Conservation (phyloP, 2,113 vertebrate genomes). For the Crypturellus undulatus region DNA sequence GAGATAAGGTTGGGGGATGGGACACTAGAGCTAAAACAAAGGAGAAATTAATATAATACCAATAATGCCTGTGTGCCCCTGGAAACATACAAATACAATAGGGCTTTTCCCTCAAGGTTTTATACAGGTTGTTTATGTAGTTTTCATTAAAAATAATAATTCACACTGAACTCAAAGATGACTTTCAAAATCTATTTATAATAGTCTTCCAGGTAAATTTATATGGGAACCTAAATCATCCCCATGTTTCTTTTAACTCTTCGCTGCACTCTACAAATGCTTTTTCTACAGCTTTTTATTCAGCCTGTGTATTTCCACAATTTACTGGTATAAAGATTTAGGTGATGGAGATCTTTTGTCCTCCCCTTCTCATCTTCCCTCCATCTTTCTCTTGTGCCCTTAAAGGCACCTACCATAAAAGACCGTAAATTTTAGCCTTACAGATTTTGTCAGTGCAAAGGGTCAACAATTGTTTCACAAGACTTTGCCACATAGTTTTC, state of each 20-base stretch:
- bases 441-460: not conserved
- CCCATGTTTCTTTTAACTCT: not conserved
- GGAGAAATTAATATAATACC: slow-evolving; percentile 5
- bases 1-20: slow-evolving; percentile 51
- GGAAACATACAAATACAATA: not conserved
- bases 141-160: slow-evolving; percentile 24
- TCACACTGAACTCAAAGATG: not conserved
- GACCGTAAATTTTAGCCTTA: not conserved
- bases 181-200: not conserved
- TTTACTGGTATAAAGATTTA: not conserved
- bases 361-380: not conserved
- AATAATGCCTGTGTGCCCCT: not conserved
- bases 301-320: not conserved
- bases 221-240: not conserved
- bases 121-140: not conserved
- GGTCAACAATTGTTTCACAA: not conserved
- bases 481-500: not conserved
- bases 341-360: not conserved
- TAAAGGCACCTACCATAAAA: not conserved
- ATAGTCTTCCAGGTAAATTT: not conserved
- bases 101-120: not conserved
- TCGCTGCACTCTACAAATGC: not conserved
- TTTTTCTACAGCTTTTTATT: not conserved
- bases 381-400: not conserved
- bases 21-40: slow-evolving; percentile 36